Base-by-base conservation (phyloP, 2,888 invertebrate genomes). In the Eilema caniola region DNA sequence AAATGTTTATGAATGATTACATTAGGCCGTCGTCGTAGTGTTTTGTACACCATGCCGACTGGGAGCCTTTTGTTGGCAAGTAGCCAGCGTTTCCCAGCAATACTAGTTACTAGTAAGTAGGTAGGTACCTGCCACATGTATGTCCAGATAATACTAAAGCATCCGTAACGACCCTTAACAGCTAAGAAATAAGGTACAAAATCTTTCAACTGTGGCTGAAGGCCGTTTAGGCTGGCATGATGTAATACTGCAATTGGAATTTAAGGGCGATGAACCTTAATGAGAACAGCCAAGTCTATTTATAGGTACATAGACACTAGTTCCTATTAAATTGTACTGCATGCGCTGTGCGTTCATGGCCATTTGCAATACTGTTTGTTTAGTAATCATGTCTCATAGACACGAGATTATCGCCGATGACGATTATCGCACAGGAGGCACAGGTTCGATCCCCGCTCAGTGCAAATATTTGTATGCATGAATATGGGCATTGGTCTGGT, bases 11-110 rank as follows among this genome's bases (percentile, higher is more conserved):
- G 31, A 33, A 33, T 4, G 31, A 33, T 33, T 33, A 33, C 31
- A 33, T 33, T 33, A 33, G 4, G 7, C 47, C 0, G 47, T 1
- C 0, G 47, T 0, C 1, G n/a, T n/a, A 47, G 47, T 41, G 0
- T n/a, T 53, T 53, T 53, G 23, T 24, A 57, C 24, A 23, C 14
- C 12, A 24, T 16, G 31, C n/a, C 11, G 33, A 31, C 28, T 25
- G 20, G 10, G n/a, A 16, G 23, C 56, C 16, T 65, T 33, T 56
- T 86, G 86, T 56, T 86, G 87, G 89, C 86, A 88, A 74, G 74
- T 74, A 81, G 85, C 86, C 89, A 89, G 77, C 80, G 72, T 83
- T 87, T 88, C 87, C 86, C 80, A 81, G 80, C 70, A 67, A 41
- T 56, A 56, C 60, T 71, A 67, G 65, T 66, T 20, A 20, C 47